Evolutionary conservation across 37 sponge, comb jelly and placozoan genomes (phyloP).

Genomic region (Axinella damicornis): DNA sequence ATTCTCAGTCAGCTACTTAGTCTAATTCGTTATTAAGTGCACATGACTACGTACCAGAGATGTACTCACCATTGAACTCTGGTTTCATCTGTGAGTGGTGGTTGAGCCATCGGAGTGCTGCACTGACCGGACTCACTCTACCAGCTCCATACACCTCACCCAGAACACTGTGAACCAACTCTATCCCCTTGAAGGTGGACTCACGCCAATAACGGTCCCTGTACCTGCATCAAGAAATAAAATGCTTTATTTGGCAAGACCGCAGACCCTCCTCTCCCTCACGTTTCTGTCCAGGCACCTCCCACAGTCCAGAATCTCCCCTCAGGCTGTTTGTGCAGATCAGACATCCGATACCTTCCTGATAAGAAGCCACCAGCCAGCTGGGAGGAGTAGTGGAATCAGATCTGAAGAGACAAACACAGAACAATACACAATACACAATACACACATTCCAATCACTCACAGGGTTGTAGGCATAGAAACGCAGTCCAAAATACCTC

Average conservation of each 20-base stretch:
- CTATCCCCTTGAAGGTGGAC: constrained; percentile 62
- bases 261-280: too few relatives aligned
- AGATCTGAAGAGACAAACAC: too few relatives aligned
- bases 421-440: too few relatives aligned
- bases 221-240: constrained; percentile 30
- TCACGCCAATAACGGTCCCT: constrained; percentile 80
- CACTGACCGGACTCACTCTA: constrained; percentile 57
- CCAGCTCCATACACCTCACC: constrained; percentile 52
- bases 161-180: constrained; percentile 53
- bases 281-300: too few relatives aligned
- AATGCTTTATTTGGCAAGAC: too few relatives aligned
- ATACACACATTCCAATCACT: constrained; percentile 34
- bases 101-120: constrained; percentile 82
- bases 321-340: background rate
- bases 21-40: too few relatives aligned
- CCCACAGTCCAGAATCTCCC: constrained; percentile 64
- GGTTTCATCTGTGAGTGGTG: constrained; percentile 79
- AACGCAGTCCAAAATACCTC: constrained; percentile 82
- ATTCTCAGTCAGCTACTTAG: too few relatives aligned
- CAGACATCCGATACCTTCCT: constrained; percentile 66
- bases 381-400: constrained; percentile 1
- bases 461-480: constrained; percentile 95
- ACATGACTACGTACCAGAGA: background rate
- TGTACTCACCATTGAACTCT: constrained; percentile 53
- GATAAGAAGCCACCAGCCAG: constrained; percentile 93